A percentile compares a stretch with the other conserved stretches of the same genome.
Conservation (phyloP, 1,140 invertebrate genomes). For the Latrodectus geometricus region DNA sequence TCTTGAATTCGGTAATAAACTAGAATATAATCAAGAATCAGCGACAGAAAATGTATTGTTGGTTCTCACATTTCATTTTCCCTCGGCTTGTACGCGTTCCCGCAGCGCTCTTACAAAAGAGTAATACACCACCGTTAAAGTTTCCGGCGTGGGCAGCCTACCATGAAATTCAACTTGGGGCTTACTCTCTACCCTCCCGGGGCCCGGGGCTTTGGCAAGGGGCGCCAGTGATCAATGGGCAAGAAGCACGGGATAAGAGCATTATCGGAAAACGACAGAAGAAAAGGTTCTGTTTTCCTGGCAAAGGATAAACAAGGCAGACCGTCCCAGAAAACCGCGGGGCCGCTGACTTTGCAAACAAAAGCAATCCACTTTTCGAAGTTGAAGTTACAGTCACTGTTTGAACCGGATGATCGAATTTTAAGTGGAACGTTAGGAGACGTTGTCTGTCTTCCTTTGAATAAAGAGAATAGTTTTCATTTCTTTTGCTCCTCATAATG, state of each 20-base stretch:
- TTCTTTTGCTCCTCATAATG: too few species aligned
- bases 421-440: too few species aligned
- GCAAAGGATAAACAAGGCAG: neutral
- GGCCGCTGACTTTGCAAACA: neutral
- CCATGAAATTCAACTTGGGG: conserved; percentile 35
- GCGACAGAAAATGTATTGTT: too few species aligned
- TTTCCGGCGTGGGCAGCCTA: conserved; percentile 13
- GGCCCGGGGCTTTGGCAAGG: neutral
- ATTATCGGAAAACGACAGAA: neutral
- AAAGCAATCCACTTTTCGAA: neutral
- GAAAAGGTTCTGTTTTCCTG: neutral
- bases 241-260: neutral
- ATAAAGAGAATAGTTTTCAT: too few species aligned
- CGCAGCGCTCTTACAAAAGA: neutral
- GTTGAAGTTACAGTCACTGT: too few species aligned
- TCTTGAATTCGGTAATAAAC: too few species aligned
- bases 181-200: neutral
- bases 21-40: too few species aligned
- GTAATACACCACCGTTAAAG: conserved; percentile 23
- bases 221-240: neutral
- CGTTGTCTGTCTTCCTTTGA: too few species aligned
- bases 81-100: too few species aligned
- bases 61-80: too few species aligned
- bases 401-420: too few species aligned
- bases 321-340: neutral